phyloP scores from a whole-genome alignment of 2,888 invertebrate genomes.

The Portevinia maculata region DNA sequence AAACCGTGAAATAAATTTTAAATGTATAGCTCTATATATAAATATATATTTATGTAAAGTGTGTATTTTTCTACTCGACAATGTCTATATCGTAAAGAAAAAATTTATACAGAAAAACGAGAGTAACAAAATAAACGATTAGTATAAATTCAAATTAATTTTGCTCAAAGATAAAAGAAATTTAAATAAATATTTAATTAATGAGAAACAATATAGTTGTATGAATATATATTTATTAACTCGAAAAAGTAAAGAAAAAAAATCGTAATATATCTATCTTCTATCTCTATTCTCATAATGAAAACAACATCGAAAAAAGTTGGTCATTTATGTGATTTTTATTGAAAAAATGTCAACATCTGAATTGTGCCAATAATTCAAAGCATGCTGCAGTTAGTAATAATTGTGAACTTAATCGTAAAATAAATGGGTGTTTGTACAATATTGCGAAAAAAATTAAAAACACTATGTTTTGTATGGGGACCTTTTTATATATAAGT shows the following conservation, averaged over 20 bases:
- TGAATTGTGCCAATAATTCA: not conserved
- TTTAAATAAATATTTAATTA: conserved; percentile 12
- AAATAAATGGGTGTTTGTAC: no score
- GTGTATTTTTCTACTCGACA: conserved; percentile 57
- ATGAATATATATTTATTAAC: conserved; percentile 30
- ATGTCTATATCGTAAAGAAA: conserved; percentile 40
- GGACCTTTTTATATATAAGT: no score
- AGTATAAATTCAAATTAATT: conserved; percentile 9
- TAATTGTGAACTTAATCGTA: no score
- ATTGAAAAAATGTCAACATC: not conserved
- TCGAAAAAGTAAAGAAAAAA: conserved; percentile 11
- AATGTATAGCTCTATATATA: conserved; percentile 48
- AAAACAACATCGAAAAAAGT: conserved; percentile 33
- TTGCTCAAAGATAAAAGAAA: conserved; percentile 39
- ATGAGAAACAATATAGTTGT: conserved; percentile 3
- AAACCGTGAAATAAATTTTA: conserved; percentile 30
- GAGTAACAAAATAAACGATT: conserved; percentile 17
- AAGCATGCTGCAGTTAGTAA: not conserved
- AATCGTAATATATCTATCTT: conserved; percentile 4
- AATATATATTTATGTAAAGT: conserved; percentile 59
- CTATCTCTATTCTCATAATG: conserved; percentile 3
- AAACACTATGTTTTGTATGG: no score
- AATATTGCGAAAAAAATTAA: no score
- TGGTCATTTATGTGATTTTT: not conserved
- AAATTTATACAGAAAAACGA: conserved; percentile 5